phyloP scores from a whole-genome alignment of 2,797 vertebrate species.

The Garrulus glandarius region DNA sequence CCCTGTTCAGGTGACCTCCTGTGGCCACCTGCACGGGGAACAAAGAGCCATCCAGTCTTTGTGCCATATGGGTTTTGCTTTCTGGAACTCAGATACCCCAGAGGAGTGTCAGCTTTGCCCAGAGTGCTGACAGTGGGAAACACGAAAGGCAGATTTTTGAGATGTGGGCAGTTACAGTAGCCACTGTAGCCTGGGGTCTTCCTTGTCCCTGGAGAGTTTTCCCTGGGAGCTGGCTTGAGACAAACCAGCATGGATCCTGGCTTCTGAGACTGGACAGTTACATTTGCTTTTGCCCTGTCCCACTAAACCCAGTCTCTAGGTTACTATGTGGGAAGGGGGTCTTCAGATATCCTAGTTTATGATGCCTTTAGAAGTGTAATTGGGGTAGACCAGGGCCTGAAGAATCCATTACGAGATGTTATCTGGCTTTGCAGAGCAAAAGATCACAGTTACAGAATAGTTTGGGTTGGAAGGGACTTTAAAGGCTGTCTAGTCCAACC shows the following conservation, averaged over 20 bases:
- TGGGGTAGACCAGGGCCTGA: not conserved
- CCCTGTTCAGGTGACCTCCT: not conserved
- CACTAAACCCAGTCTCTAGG: not conserved
- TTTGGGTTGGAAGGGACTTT: not conserved
- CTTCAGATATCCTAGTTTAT: not conserved
- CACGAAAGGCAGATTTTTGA: fast-evolving
- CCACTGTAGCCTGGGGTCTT: not conserved
- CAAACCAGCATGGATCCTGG: not conserved
- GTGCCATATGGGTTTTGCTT: fast-evolving
- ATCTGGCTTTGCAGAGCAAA: not conserved
- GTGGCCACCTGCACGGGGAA: not conserved
- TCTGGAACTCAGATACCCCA: not conserved
- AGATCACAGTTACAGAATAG: not conserved
- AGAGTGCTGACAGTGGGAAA: not conserved
- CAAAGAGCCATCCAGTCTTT: not conserved
- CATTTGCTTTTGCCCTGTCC: not conserved
- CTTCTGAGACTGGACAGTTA: not conserved
- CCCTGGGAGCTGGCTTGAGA: not conserved
- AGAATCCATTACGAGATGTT: not conserved
- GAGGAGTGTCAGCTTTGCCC: not conserved
- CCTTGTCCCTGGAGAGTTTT: not conserved
- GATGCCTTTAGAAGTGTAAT: not conserved
- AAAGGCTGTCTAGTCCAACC: not conserved
- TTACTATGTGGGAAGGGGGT: not conserved
- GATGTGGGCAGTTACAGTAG: not conserved